Percentiles rank a stretch among this genome's conserved stretches.
phyloP scores from a whole-genome alignment of 2,113 vertebrate species.

The Dunckerocampus dactyliophorus region DNA sequence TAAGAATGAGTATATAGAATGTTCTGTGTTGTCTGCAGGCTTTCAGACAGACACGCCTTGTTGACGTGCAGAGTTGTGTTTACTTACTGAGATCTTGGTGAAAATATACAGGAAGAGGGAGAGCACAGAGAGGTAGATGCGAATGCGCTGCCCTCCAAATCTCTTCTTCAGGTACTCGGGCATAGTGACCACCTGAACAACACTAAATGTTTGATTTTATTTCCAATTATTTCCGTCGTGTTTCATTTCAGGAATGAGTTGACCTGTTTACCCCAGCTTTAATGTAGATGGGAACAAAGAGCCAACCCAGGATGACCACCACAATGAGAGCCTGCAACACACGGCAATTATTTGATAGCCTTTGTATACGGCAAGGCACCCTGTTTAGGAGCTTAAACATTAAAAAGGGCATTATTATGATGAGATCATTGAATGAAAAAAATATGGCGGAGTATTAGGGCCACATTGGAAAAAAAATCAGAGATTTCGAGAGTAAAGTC shows the following conservation, averaged over 20 bases:
- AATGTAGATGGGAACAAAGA: constrained; percentile 95
- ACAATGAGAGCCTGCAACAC: constrained; percentile 83
- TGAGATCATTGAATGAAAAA: no score
- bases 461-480: no score
- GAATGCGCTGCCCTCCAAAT: constrained; percentile 90
- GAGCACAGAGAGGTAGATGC: constrained; percentile 88
- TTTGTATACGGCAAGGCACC: neutral
- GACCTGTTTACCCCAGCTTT: constrained; percentile 86
- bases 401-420: no score
- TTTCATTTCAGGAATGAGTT: neutral
- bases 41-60: no score
- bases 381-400: neutral
- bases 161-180: constrained; percentile 92
- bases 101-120: constrained; percentile 89
- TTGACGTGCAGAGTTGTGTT: neutral
- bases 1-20: no score
- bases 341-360: neutral
- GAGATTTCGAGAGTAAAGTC: no score
- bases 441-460: no score
- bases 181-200: constrained; percentile 90
- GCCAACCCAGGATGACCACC: constrained; percentile 86
- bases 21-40: no score
- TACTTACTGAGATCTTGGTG: constrained; percentile 97
- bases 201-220: constrained; percentile 8
- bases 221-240: neutral